Percentiles rank a stretch among this genome's conserved stretches.
phyloP scores from a whole-genome alignment of 2,113 vertebrate species.

The Seriola aureovittata region DNA sequence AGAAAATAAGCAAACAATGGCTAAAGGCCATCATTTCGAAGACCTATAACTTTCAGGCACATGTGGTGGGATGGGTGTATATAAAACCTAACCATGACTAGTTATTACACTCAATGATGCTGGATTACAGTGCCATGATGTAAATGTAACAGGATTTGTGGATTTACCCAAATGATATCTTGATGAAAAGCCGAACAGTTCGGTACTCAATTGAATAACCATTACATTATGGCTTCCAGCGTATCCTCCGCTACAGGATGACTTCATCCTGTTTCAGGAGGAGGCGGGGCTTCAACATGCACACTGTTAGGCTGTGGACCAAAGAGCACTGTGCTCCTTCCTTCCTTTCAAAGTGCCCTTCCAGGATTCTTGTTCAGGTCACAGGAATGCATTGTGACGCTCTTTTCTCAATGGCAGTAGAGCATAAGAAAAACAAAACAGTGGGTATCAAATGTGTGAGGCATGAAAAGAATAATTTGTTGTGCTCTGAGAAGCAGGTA shows the following conservation, averaged over 20 bases:
- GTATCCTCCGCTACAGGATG: conserved; percentile 40
- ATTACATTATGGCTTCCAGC: conserved; percentile 32
- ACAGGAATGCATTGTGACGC: conserved; percentile 30
- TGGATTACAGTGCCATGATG: conserved; percentile 18
- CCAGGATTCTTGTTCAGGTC: conserved; percentile 62
- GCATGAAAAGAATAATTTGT: conserved; percentile 9
- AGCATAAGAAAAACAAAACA: conserved; percentile 6
- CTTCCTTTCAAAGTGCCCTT: conserved; percentile 62
- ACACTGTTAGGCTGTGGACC: conserved; percentile 22
- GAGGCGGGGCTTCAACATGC: conserved; percentile 34
- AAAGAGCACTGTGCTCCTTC: conserved; percentile 39
- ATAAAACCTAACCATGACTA: conserved; percentile 41
- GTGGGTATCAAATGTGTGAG: background rate
- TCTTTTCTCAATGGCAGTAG: conserved; percentile 30
- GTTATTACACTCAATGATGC: conserved; percentile 44
- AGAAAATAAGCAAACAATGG: conserved; percentile 66
- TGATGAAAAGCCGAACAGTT: conserved; percentile 42
- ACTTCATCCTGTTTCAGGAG: conserved; percentile 56
- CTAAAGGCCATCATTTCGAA: conserved; percentile 61
- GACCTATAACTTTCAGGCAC: conserved; percentile 49
- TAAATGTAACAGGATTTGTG: conserved; percentile 48
- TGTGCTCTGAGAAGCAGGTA: background rate
- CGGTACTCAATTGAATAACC: conserved; percentile 22
- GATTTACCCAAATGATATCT: conserved; percentile 49
- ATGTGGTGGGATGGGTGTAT: conserved; percentile 31